Percentiles rank a stretch among this genome's conserved stretches.
phyloP scores from a whole-genome alignment of 1,140 invertebrate species.

The Pseudachorutes palmiensis region DNA sequence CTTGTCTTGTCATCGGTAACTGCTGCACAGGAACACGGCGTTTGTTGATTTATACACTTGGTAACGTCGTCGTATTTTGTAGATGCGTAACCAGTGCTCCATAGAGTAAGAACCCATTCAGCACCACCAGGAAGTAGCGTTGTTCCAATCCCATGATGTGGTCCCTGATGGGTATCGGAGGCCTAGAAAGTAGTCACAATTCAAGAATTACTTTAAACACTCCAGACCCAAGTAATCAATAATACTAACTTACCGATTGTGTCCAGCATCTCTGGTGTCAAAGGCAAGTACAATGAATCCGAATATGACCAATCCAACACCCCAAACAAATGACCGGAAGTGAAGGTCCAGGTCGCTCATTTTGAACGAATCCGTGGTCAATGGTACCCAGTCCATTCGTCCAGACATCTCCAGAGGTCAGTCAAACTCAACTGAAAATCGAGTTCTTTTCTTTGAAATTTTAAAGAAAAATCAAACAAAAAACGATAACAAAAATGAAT shows the following conservation, averaged over 20 bases:
- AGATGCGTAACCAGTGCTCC: background rate
- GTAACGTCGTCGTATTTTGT: background rate
- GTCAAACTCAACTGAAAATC: background rate
- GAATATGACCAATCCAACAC: background rate
- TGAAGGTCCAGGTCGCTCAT: background rate
- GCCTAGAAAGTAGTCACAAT: background rate
- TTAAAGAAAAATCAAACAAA: background rate
- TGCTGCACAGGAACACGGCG: background rate
- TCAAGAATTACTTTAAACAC: background rate
- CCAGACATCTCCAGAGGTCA: background rate
- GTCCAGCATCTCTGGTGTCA: background rate
- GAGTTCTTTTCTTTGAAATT: background rate
- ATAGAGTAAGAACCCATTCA: slow-evolving; percentile 10
- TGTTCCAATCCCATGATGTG: slow-evolving; percentile 6
- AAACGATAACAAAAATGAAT: background rate
- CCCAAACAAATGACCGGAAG: slow-evolving; percentile 1
- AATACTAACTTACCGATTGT: background rate
- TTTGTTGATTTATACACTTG: background rate
- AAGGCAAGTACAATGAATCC: slow-evolving; percentile 10
- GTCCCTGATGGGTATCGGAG: background rate
- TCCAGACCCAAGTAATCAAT: background rate
- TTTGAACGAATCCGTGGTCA: background rate
- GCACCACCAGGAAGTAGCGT: slow-evolving; percentile 4
- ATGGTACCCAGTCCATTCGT: too few relatives aligned
- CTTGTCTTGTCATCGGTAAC: background rate